These are phyloP conservation scores for Geococcyx californianus DNA, from an alignment of 2,113 vertebrate species.

Conservation along the genomic window DNA sequence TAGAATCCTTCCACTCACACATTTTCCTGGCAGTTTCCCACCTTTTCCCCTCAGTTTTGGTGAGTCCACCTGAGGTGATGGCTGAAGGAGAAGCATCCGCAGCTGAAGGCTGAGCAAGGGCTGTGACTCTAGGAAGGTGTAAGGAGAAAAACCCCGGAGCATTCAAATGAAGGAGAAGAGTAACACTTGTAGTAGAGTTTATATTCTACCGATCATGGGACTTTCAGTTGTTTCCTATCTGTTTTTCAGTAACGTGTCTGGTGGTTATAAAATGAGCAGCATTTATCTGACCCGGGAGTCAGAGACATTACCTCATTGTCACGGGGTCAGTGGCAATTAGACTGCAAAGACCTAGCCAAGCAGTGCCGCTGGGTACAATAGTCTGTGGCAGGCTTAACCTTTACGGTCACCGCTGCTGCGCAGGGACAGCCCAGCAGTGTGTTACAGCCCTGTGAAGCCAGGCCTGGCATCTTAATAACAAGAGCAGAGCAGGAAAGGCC, in stretches of 20 bases:
- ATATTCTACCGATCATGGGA: neutral
- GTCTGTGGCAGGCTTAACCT: constrained; percentile 38
- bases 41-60: neutral
- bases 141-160: neutral
- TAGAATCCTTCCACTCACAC: neutral
- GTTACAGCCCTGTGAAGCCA: neutral
- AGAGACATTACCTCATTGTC: constrained; percentile 70
- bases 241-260: constrained; percentile 49
- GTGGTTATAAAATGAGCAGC: constrained; percentile 49
- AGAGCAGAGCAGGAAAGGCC: neutral
- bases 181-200: neutral
- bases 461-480: neutral
- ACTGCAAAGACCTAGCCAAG: constrained; percentile 38
- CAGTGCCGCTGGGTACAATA: constrained; percentile 24
- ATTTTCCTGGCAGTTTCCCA: neutral
- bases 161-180: neutral
- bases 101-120: fast-evolving
- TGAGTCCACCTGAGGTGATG: neutral
- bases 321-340: constrained; percentile 59
- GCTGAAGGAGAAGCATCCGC: neutral
- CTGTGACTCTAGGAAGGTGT: neutral
- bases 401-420: neutral
- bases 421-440: neutral
- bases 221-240: constrained; percentile 34
- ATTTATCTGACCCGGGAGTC: constrained; percentile 61